These are phyloP conservation scores for Diplazon laetatorius DNA, from an alignment of 2,888 invertebrate species.

Conservation along the genomic window DNA sequence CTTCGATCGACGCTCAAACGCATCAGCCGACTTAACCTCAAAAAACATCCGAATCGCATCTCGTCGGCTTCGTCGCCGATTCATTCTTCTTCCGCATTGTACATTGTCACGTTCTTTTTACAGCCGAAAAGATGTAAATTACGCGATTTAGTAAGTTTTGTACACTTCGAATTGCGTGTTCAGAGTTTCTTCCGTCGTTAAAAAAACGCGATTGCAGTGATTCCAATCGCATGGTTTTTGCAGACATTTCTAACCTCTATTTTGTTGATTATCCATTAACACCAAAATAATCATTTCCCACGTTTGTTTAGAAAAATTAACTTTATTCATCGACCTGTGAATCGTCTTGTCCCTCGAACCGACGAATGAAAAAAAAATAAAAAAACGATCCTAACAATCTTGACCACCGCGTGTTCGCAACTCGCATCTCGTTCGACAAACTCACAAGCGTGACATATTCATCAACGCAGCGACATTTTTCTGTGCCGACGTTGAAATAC, in stretches of 20 bases:
- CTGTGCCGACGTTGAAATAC: not conserved
- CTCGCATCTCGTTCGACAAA: constrained; percentile 21
- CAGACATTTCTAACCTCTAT: not conserved
- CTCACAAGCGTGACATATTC: not conserved
- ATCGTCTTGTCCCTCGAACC: not conserved
- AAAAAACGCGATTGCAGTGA: not conserved
- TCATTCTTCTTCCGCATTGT: constrained; percentile 18
- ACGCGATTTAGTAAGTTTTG: constrained; percentile 67
- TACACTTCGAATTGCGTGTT: constrained; percentile 7
- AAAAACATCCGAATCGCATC: not conserved
- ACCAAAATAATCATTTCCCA: constrained; percentile 3
- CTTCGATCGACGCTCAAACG: not conserved
- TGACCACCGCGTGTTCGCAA: constrained; percentile 13
- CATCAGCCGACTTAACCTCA: not conserved
- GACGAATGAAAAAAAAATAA: constrained; percentile 9
- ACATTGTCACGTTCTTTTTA: constrained; percentile 65
- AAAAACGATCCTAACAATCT: not conserved
- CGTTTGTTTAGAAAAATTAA: not conserved
- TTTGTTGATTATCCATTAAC: constrained; percentile 1
- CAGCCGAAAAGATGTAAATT: constrained; percentile 74
- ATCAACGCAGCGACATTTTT: not conserved
- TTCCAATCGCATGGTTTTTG: constrained; percentile 22
- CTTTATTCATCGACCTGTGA: constrained; percentile 24
- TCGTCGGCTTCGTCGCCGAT: not conserved
- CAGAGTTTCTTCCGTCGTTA: constrained; percentile 9